Percentiles rank a stretch among this genome's conserved stretches.
Conservation (phyloP, 2,888 invertebrate species). For the Lithosia quadra region DNA sequence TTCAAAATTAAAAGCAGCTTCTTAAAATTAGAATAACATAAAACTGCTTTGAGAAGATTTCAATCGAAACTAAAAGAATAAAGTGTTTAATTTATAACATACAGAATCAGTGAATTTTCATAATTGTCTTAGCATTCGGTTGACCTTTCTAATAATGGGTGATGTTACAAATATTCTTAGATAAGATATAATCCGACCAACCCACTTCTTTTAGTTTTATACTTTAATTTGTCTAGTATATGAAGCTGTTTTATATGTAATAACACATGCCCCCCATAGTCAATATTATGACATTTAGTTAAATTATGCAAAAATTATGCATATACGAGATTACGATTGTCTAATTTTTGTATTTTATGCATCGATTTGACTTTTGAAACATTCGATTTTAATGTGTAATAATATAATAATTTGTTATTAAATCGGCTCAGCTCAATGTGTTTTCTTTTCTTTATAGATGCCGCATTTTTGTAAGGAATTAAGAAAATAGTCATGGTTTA, state of each 20-base stretch:
- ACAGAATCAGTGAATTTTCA: constrained; percentile 35
- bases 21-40: constrained; percentile 49
- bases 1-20: constrained; percentile 45
- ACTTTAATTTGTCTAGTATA: constrained; percentile 31
- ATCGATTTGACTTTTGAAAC: constrained; percentile 43
- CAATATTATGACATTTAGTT: constrained; percentile 56
- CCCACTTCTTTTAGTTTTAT: constrained; percentile 34
- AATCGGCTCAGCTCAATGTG: constrained; percentile 27
- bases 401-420: constrained; percentile 39
- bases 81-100: constrained; percentile 49
- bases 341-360: constrained; percentile 51
- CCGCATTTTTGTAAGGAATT: constrained; percentile 20
- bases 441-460: constrained; percentile 28
- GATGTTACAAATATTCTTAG: constrained; percentile 31
- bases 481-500: not conserved
- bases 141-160: constrained; percentile 45
- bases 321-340: constrained; percentile 45
- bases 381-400: constrained; percentile 39
- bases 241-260: constrained; percentile 36
- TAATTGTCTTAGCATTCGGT: constrained; percentile 30
- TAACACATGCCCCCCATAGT: constrained; percentile 46
- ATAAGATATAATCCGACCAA: constrained; percentile 25
- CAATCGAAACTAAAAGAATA: constrained; percentile 44
- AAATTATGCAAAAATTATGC: constrained; percentile 61
- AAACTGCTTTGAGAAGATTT: constrained; percentile 42